Conservation (phyloP, 2,113 vertebrate species). For the Xiphophorus couchianus region DNA sequence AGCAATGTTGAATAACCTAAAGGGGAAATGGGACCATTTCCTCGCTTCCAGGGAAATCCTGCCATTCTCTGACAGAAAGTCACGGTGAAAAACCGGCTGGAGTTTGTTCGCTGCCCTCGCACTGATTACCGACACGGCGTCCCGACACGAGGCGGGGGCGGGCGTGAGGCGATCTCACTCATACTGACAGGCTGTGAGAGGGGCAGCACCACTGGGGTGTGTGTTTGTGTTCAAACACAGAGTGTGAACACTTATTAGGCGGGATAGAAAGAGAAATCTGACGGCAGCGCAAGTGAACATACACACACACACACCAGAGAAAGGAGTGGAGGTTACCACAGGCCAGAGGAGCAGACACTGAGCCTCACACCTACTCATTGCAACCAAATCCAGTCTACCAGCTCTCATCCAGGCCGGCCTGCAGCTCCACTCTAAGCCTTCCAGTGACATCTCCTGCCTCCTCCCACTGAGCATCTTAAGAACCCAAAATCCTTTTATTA, state of each 20-base stretch:
- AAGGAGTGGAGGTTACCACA: constrained; percentile 53
- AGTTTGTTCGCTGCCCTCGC: constrained; percentile 19
- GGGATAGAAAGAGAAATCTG: constrained; percentile 52
- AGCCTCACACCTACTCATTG: constrained; percentile 50
- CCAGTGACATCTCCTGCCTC: neutral
- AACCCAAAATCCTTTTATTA: neutral
- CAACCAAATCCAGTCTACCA: constrained; percentile 52
- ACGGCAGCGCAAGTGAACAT: constrained; percentile 39
- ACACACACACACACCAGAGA: constrained; percentile 38
- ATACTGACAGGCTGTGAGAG: constrained; percentile 57
- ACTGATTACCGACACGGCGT: constrained; percentile 48
- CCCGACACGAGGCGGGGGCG: constrained; percentile 21
- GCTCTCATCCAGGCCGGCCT: constrained; percentile 16
- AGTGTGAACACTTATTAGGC: constrained; percentile 73
- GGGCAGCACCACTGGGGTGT: constrained; percentile 48
- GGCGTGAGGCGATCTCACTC: constrained; percentile 15
- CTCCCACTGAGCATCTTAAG: neutral
- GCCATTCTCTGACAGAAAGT: constrained; percentile 69
- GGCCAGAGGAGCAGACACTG: constrained; percentile 47
- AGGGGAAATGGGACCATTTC: constrained; percentile 66
- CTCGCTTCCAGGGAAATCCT: constrained; percentile 76
- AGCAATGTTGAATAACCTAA: constrained; percentile 69
- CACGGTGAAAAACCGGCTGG: constrained; percentile 40
- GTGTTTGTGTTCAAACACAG: constrained; percentile 73
- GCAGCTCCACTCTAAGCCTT: constrained; percentile 5